phyloP scores from a whole-genome alignment of 2,888 invertebrate genomes.

The Pollenia griseotomentosa region DNA sequence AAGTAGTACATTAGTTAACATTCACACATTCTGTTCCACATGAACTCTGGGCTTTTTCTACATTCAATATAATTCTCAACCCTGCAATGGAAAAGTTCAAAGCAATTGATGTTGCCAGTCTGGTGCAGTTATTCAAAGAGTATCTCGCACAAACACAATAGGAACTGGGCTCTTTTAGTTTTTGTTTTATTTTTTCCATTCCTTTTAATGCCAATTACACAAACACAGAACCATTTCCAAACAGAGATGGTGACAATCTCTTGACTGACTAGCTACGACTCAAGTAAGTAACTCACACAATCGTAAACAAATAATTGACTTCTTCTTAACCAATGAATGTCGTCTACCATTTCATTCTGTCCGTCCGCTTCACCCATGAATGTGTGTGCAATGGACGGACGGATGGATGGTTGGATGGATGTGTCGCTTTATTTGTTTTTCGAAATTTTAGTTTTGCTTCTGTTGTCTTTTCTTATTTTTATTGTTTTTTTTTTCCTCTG shows the following conservation, averaged over 20 bases:
- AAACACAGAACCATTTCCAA: constrained; percentile 13
- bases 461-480: constrained; percentile 34
- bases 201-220: too few species aligned
- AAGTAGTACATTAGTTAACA: neutral
- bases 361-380: constrained; percentile 41
- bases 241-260: constrained; percentile 60
- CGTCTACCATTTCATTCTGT: constrained; percentile 70
- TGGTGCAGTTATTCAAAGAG: neutral
- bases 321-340: constrained; percentile 70
- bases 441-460: constrained; percentile 48
- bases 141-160: neutral
- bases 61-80: constrained; percentile 5
- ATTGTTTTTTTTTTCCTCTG: constrained; percentile 13
- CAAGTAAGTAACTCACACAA: constrained; percentile 1
- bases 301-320: constrained; percentile 5
- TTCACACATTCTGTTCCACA: neutral
- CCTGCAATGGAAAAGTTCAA: constrained; percentile 23
- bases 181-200: neutral
- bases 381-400: constrained; percentile 26
- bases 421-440: constrained; percentile 67
- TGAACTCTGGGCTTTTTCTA: neutral
- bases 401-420: constrained; percentile 59
- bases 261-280: constrained; percentile 42
- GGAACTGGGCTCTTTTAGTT: constrained; percentile 13
- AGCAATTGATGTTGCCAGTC: constrained; percentile 8